These are phyloP conservation scores for Drosophila kanapiae DNA, from an alignment of 1,140 invertebrate genomes.

Conservation along the genomic window DNA sequence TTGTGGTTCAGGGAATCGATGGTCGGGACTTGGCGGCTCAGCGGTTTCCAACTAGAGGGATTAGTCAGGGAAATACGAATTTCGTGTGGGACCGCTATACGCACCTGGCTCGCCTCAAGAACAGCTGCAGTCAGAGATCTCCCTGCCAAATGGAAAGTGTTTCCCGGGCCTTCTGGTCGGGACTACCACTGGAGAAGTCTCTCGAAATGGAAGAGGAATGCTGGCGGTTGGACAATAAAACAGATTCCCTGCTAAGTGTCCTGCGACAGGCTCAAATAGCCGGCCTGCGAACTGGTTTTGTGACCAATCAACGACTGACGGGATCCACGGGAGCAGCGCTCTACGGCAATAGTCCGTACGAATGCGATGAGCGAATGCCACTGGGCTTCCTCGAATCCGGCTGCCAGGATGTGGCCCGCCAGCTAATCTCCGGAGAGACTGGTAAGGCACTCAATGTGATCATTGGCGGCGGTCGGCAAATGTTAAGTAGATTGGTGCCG, in stretches of 20 bases:
- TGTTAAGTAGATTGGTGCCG: conserved; percentile 50
- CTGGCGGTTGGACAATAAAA: conserved; percentile 13
- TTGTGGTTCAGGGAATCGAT: conserved; percentile 59
- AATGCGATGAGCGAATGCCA: conserved; percentile 66
- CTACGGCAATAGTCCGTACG: conserved; percentile 33
- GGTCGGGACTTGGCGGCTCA: conserved; percentile 36
- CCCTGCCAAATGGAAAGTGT: conserved; percentile 47
- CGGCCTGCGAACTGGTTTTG: conserved; percentile 66
- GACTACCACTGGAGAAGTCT: conserved; percentile 36
- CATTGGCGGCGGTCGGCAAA: conserved; percentile 71
- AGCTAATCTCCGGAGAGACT: conserved; percentile 48
- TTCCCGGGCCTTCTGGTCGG: conserved; percentile 49
- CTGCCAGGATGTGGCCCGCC: conserved; percentile 62
- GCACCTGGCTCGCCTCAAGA: conserved; percentile 52
- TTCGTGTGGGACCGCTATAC: conserved; percentile 65
- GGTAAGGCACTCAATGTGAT: conserved; percentile 59
- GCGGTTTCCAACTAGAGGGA: conserved; percentile 17
- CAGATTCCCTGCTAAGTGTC: conserved; percentile 40
- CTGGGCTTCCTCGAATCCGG: conserved; percentile 6
- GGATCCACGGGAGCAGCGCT: conserved; percentile 58
- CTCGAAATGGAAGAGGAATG: conserved; percentile 6
- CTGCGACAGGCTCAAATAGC: conserved; percentile 63
- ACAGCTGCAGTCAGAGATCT: conserved; percentile 51
- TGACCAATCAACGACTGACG: conserved; percentile 67
- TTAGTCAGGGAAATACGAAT: background rate